Conservation (phyloP, 2,113 vertebrate species). For the Melanotaenia duboulayi region DNA sequence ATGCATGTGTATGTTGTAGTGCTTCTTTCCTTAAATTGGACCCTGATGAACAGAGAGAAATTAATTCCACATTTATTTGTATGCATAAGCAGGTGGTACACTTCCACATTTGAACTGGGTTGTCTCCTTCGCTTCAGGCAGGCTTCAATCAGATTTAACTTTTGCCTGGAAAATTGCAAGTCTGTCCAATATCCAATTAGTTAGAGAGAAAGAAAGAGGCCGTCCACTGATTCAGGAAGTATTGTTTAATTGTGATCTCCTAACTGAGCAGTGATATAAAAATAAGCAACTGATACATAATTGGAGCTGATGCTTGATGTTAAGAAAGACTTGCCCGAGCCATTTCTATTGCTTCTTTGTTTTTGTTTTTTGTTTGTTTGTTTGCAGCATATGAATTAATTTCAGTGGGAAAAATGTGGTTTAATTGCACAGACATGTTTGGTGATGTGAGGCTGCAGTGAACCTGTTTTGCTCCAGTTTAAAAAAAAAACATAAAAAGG, state of each 20-base stretch:
- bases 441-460: background rate
- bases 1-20: background rate
- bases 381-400: background rate
- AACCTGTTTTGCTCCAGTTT: background rate
- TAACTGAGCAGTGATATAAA: background rate
- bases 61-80: background rate
- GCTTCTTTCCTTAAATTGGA: constrained; percentile 1
- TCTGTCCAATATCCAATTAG: background rate
- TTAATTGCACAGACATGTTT: background rate
- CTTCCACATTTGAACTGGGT: background rate
- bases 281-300: background rate
- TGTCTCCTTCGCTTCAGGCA: constrained; percentile 6
- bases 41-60: constrained; percentile 2
- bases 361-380: background rate
- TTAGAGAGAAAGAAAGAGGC: background rate
- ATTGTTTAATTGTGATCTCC: background rate
- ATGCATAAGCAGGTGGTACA: background rate
- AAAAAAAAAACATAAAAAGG: too few relatives aligned
- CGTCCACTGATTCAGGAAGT: background rate
- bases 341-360: background rate
- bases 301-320: background rate
- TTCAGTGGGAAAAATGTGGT: background rate
- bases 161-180: background rate
- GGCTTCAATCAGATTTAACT: background rate
- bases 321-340: background rate